Conservation (phyloP, 2,888 invertebrate genomes). For the Stegana nigrithorax region DNA sequence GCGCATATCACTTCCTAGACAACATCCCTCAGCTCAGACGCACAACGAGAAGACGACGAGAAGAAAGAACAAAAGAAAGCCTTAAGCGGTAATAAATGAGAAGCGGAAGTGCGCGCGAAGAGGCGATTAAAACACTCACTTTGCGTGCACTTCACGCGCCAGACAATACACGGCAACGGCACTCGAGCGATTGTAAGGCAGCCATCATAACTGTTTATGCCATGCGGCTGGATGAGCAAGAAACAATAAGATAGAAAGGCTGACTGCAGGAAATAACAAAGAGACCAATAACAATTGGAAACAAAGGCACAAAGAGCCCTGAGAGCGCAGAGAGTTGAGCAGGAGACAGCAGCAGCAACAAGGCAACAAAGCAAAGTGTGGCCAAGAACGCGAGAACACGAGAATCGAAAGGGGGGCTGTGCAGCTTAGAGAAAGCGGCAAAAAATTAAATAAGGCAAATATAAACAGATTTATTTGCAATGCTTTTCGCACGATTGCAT, state of each 20-base stretch:
- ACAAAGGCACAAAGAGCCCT: neutral
- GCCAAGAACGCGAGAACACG: neutral
- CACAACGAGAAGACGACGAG: too few species aligned
- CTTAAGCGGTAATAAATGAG: conserved; percentile 1
- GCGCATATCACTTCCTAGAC: neutral
- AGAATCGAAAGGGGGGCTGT: neutral
- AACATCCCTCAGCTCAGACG: too few species aligned
- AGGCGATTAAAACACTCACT: conserved; percentile 12
- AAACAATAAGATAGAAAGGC: neutral
- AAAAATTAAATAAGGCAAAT: conserved; percentile 24
- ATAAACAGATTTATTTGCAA: conserved; percentile 27
- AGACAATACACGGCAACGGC: neutral
- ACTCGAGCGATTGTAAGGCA: neutral
- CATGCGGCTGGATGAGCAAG: neutral
- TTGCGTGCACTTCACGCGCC: neutral
- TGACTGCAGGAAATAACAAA: neutral
- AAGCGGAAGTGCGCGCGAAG: neutral
- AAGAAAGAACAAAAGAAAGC: neutral
- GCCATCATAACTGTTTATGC: neutral
- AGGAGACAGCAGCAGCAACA: too few species aligned
- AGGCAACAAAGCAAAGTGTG: neutral
- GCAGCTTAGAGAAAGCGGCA: neutral
- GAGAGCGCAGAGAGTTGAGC: too few species aligned
- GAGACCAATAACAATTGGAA: too few species aligned
- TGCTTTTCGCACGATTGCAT: conserved; percentile 16